These are phyloP conservation scores for Zoanthus gigantus DNA, from an alignment of 92 coral and sea anemone species.

Conservation along the genomic window DNA sequence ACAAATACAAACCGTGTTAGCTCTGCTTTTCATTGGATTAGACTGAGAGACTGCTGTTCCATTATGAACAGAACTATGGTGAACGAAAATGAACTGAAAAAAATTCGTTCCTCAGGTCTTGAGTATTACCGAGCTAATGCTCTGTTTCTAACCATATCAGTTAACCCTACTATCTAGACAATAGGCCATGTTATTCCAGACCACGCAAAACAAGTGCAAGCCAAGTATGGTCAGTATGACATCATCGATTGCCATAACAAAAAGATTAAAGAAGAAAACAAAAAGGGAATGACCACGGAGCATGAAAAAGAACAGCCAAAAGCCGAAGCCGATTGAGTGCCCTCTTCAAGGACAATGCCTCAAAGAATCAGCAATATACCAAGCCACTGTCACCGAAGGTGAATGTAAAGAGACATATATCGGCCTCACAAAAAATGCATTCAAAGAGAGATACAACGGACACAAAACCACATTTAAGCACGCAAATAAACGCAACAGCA, in stretches of 20 bases:
- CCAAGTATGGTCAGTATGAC: constrained; percentile 51
- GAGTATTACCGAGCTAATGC: constrained; percentile 65
- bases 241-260: constrained; percentile 19
- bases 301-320: too few relatives aligned
- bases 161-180: constrained; percentile 68
- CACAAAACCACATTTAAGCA: too few relatives aligned
- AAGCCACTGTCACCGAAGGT: too few relatives aligned
- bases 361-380: too few relatives aligned
- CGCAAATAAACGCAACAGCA: too few relatives aligned
- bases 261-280: too few relatives aligned
- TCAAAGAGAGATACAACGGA: too few relatives aligned
- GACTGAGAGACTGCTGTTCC: constrained; percentile 55
- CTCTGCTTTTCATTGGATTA: constrained; percentile 57
- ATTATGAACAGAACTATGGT: constrained; percentile 48
- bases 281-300: too few relatives aligned
- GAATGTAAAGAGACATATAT: too few relatives aligned
- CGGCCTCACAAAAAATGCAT: too few relatives aligned
- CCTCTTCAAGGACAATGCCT: too few relatives aligned
- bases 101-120: constrained; percentile 43
- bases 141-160: constrained; percentile 49
- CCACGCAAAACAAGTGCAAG: constrained; percentile 61
- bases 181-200: constrained; percentile 64
- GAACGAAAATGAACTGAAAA: constrained; percentile 47
- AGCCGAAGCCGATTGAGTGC: too few relatives aligned
- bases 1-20: constrained; percentile 62